A percentile compares a stretch with the other conserved stretches of the same genome.
phyloP scores from a whole-genome alignment of 2,113 vertebrate genomes.

The Sialia sialis region DNA sequence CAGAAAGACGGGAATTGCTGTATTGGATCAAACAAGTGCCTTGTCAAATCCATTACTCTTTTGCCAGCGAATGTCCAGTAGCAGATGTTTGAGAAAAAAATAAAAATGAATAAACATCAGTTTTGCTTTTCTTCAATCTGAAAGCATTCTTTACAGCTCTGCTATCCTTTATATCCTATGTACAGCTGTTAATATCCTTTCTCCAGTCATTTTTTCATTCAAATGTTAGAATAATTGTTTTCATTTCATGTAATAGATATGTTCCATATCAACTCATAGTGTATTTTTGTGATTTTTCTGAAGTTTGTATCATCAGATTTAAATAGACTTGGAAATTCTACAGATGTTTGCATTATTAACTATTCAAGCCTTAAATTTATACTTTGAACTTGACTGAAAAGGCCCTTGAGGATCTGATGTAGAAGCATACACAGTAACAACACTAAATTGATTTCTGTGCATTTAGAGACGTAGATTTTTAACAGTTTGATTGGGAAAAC shows the following conservation, averaged over 20 bases:
- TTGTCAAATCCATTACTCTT: constrained; percentile 8
- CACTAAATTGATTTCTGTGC: not conserved
- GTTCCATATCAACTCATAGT: not conserved
- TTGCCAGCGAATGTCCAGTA: not conserved
- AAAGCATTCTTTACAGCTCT: not conserved
- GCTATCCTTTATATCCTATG: not conserved
- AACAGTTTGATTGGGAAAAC: not conserved
- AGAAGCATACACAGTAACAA: not conserved
- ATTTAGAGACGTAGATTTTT: not conserved
- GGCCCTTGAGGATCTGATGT: not conserved
- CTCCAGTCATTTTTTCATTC: not conserved
- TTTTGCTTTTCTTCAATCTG: not conserved
- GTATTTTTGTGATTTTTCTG: not conserved
- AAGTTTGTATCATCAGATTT: not conserved
- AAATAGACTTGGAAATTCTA: not conserved
- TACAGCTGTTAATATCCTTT: not conserved
- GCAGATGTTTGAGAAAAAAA: not conserved
- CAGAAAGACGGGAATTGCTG: not conserved
- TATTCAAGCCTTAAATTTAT: not conserved
- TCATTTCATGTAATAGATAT: not conserved
- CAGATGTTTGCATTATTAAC: not conserved
- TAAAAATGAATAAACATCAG: not conserved
- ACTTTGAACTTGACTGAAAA: constrained; percentile 45
- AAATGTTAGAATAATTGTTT: not conserved
- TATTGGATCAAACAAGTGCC: not conserved